Evolutionary conservation across 2,888 invertebrate species (phyloP).

Genomic region (Endomychus coccineus): DNA sequence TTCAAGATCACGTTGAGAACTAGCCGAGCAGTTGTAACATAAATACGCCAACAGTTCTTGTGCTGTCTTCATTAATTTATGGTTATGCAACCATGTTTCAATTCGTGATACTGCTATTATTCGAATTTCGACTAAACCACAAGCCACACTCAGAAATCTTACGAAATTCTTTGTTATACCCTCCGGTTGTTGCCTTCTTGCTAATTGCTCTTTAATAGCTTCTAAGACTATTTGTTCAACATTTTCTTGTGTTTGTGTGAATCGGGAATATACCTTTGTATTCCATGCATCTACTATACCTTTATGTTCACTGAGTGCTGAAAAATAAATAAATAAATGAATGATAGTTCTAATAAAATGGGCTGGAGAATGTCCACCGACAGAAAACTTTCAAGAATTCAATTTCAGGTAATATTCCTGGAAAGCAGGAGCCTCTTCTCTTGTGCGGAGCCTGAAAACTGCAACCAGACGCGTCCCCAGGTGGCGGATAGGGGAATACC

Average conservation of each 20-base stretch:
- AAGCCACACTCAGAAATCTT: constrained; percentile 73
- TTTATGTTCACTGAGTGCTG: constrained; percentile 42
- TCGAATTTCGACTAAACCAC: constrained; percentile 81
- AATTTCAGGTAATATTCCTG: too few relatives aligned
- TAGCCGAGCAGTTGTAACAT: constrained; percentile 79
- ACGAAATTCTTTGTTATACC: constrained; percentile 84
- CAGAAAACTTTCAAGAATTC: too few relatives aligned
- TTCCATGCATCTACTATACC: constrained; percentile 42
- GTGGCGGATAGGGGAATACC: too few relatives aligned
- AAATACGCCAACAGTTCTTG: constrained; percentile 87
- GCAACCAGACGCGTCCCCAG: too few relatives aligned
- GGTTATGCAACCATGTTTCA: constrained; percentile 93
- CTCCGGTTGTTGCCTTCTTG: constrained; percentile 76
- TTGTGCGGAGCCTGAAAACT: too few relatives aligned
- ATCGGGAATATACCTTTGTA: constrained; percentile 51
- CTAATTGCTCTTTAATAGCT: constrained; percentile 80
- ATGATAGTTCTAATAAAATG: too few relatives aligned
- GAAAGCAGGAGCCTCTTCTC: too few relatives aligned
- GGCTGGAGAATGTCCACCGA: too few relatives aligned
- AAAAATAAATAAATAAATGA: constrained; percentile 14
- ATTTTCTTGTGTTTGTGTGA: constrained; percentile 53
- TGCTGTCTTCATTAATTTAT: constrained; percentile 85
- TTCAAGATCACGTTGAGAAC: constrained; percentile 58
- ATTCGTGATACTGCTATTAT: constrained; percentile 71
- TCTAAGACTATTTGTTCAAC: constrained; percentile 79